These are phyloP conservation scores for Hylomyscus alleni DNA, from an alignment of 2,797 vertebrate genomes.

Conservation along the genomic window DNA sequence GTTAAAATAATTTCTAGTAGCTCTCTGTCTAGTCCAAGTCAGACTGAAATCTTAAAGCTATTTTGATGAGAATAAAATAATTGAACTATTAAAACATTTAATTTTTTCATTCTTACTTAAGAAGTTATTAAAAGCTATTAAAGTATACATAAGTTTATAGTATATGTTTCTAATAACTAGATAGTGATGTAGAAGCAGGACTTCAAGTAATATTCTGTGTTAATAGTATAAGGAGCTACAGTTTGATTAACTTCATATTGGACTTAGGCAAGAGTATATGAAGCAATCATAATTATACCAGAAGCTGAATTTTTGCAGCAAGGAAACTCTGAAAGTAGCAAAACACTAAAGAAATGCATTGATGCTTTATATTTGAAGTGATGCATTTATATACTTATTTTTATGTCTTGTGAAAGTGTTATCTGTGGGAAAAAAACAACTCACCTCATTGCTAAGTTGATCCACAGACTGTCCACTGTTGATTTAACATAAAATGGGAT, in stretches of 20 bases:
- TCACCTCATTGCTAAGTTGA: not conserved
- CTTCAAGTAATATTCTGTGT: conserved; percentile 5
- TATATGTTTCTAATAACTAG: not conserved
- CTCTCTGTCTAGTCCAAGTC: not conserved
- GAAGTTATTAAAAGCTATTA: conserved; percentile 13
- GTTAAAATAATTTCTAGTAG: conserved; percentile 1
- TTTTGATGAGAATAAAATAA: conserved; percentile 39
- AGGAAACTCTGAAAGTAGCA: conserved; percentile 59
- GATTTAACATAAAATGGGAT: not conserved
- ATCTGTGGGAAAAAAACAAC: conserved; percentile 8
- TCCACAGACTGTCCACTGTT: not conserved
- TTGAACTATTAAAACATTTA: conserved; percentile 36
- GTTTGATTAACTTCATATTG: conserved; percentile 52
- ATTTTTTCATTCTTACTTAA: not conserved
- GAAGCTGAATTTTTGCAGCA: conserved; percentile 42
- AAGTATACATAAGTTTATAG: conserved; percentile 27
- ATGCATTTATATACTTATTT: conserved; percentile 64
- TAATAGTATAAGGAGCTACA: not conserved
- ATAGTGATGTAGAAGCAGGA: conserved; percentile 32
- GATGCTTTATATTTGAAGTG: conserved; percentile 57
- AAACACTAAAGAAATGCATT: conserved; percentile 65
- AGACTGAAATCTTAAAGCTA: conserved; percentile 13
- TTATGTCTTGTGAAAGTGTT: conserved; percentile 43
- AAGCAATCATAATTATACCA: conserved; percentile 64
- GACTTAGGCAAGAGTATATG: conserved; percentile 9